Evolutionary conservation across 2,888 invertebrate genomes (phyloP), one percentile per base, ranked within the genome.

Genomic region (Drosophila subsilvestris): DNA sequence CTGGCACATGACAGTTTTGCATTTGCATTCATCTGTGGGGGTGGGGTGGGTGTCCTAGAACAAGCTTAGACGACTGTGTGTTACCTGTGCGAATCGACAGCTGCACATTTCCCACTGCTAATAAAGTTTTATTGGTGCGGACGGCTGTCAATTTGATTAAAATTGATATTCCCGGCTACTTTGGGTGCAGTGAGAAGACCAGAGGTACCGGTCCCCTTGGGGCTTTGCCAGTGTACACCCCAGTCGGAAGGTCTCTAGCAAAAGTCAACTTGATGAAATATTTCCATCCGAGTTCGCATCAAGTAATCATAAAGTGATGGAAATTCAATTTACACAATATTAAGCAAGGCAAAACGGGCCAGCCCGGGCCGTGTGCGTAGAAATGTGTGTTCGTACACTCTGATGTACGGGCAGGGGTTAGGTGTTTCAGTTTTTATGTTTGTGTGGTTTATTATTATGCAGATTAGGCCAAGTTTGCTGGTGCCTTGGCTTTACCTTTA

Each of bases 221-320:
- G 18, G 32, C 18, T 17, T n/a, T 17, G 9, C 22, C 60, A 10
- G 22, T 10, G 1, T 37, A 25, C 4, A 25, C 4, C 25, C 9
- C 42, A 20, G 27, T 29, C 29, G 17, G 29, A 18, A 3, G 27
- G 9, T 14, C 10, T 20, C 37, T 42, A 14, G 59, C 66, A 70
- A 71, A 58, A 66, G 71, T 70, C 59, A 66, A 58, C 71, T 70
- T 66, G 66, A 70, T 69, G 75, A 72, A 27, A 76, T 67, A 70
- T 79, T 88, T 88, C 78, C 84, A 69, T 58, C 63, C 70, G 75
- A 87, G 74, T 63, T 44, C 73, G 86, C 83, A 63, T 75, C 63
- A 88, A 86, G 87, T 81, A 86, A 89, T 86, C 89, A 89, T 81
- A 88, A 87, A 88, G 87, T 87, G 85, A 86, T 87, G 87, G 89